phyloP scores from a whole-genome alignment of 2,113 vertebrate genomes.

The Oreotrochilus melanogaster region DNA sequence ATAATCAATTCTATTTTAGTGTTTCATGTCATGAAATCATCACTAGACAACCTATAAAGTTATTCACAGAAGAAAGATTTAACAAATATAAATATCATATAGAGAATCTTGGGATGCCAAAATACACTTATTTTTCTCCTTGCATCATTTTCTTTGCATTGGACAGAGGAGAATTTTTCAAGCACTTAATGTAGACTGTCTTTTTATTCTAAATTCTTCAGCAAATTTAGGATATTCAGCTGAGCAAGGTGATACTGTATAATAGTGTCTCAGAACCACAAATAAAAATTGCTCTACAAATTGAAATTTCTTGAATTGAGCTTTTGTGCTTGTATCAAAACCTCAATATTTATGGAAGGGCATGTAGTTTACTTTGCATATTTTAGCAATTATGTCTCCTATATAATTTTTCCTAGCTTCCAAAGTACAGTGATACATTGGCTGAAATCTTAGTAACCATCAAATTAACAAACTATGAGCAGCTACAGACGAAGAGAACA shows the following conservation, averaged over 20 bases:
- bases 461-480: slow-evolving; percentile 87
- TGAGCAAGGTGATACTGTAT: background rate
- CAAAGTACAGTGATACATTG: slow-evolving; percentile 81
- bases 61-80: background rate
- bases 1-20: background rate
- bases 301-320: background rate
- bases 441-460: slow-evolving; percentile 91
- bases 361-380: background rate
- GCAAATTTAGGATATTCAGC: background rate
- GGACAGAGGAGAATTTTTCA: background rate
- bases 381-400: slow-evolving; percentile 28
- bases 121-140: background rate
- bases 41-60: background rate
- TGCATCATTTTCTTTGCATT: background rate
- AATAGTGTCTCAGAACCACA: background rate
- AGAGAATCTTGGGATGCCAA: background rate
- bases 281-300: background rate
- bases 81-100: background rate
- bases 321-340: background rate
- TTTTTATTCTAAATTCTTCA: background rate
- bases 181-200: background rate
- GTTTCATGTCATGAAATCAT: background rate
- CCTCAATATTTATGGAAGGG: background rate
- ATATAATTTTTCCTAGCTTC: slow-evolving; percentile 77
- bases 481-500: slow-evolving; percentile 88